A percentile compares a stretch with the other conserved stretches of the same genome.
Evolutionary conservation across 1,140 invertebrate genomes (phyloP).

Genomic region (Drosophila setifemur): DNA sequence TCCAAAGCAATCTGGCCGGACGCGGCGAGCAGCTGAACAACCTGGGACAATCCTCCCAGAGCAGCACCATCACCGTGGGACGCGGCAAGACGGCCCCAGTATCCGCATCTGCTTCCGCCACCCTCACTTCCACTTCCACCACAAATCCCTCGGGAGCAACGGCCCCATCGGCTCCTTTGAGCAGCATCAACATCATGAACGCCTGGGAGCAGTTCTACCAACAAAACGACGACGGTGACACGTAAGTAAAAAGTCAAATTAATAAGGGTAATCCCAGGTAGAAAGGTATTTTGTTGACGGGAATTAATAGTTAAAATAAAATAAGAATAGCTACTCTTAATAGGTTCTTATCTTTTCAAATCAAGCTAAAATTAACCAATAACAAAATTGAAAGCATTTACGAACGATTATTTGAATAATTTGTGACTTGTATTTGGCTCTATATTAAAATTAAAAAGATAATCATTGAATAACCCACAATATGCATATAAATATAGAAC

Average conservation of each 20-base stretch:
- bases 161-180: slow-evolving; percentile 12
- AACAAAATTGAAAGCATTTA: no score
- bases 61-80: slow-evolving; percentile 7
- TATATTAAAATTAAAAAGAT: background rate
- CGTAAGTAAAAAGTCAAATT: slow-evolving; percentile 85
- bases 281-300: background rate
- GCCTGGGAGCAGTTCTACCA: slow-evolving; percentile 85
- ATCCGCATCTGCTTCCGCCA: no score
- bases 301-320: no score
- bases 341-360: no score
- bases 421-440: background rate
- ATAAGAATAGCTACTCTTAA: no score
- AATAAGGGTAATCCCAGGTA: background rate
- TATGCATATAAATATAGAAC: slow-evolving; percentile 5
- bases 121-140: slow-evolving; percentile 3
- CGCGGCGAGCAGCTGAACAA: slow-evolving; percentile 59
- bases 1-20: slow-evolving; percentile 43
- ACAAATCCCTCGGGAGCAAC: slow-evolving; percentile 35
- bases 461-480: slow-evolving; percentile 6
- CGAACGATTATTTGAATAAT: background rate
- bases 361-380: no score
- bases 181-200: slow-evolving; percentile 60
- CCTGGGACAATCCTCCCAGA: slow-evolving; percentile 38
- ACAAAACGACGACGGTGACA: slow-evolving; percentile 88
- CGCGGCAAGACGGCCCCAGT: slow-evolving; percentile 32